Evolutionary conservation across 2,113 vertebrate species (phyloP).

Genomic region (Erpornis zantholeuca): DNA sequence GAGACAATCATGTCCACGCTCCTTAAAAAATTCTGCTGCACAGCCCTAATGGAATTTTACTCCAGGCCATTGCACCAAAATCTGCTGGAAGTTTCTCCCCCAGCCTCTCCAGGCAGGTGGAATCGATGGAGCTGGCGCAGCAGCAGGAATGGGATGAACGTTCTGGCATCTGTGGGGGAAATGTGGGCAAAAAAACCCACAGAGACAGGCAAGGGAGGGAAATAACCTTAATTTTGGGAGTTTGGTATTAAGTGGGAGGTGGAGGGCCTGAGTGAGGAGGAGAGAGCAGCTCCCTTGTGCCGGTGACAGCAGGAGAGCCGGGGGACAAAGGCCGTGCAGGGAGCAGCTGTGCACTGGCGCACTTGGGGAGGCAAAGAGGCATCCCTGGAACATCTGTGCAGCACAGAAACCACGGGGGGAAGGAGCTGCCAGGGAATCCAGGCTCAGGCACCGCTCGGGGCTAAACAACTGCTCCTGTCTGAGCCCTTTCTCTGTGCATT

Average conservation of each 20-base stretch:
- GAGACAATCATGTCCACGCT: too few relatives aligned
- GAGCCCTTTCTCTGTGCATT: fast-evolving
- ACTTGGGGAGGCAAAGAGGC: background rate
- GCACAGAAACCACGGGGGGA: background rate
- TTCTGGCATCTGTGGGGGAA: background rate
- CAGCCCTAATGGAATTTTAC: background rate
- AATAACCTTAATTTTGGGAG: background rate
- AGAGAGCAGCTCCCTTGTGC: background rate
- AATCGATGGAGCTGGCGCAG: fast-evolving
- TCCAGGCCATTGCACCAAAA: background rate
- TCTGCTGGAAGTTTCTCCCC: background rate
- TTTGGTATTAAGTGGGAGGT: background rate
- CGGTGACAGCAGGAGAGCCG: background rate
- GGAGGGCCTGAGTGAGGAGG: background rate
- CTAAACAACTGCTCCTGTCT: background rate
- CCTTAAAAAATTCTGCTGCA: too few relatives aligned
- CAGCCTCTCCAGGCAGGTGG: fast-evolving
- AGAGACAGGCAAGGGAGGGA: background rate
- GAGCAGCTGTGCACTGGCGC: background rate
- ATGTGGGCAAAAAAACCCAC: background rate
- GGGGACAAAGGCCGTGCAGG: background rate
- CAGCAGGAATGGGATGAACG: background rate
- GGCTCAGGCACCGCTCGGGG: background rate
- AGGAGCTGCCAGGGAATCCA: background rate
- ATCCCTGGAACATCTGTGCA: background rate